A percentile compares a stretch with the other conserved stretches of the same genome.
Evolutionary conservation across 2,797 vertebrate species (phyloP).

Genomic region (Bryconaethiops microstoma): DNA sequence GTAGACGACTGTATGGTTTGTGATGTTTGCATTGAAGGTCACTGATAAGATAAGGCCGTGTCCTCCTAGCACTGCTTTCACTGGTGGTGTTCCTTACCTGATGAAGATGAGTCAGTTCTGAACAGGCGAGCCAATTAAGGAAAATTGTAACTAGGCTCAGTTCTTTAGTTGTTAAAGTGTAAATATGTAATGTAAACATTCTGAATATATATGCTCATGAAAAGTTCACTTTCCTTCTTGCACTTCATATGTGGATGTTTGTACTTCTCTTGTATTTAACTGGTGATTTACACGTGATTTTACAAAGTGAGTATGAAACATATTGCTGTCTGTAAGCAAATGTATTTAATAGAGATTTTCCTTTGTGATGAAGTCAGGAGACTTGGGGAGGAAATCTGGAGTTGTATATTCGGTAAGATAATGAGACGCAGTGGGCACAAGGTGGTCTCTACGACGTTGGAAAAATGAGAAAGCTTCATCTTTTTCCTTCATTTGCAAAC

Average conservation of each 20-base stretch:
- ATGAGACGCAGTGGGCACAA: neutral
- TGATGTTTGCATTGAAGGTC: neutral
- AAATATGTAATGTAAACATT: conserved; percentile 27
- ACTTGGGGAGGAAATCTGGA: conserved; percentile 10
- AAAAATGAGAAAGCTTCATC: conserved; percentile 37
- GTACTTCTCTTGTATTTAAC: conserved; percentile 61
- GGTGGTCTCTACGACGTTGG: conserved; percentile 17
- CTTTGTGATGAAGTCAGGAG: conserved; percentile 42
- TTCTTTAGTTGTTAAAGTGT: conserved; percentile 14
- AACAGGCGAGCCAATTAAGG: neutral
- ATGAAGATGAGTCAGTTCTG: neutral
- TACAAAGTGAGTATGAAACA: conserved; percentile 55
- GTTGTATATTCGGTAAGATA: conserved; percentile 50
- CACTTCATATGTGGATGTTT: conserved; percentile 63
- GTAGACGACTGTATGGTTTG: neutral
- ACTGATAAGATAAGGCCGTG: neutral
- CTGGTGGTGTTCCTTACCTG: neutral
- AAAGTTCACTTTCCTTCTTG: conserved; percentile 54
- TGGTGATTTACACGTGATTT: conserved; percentile 59
- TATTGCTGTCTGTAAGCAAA: conserved; percentile 58
- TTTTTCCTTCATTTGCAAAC: neutral
- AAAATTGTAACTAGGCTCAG: neutral
- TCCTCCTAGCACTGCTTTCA: neutral
- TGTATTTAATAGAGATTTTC: conserved; percentile 47
- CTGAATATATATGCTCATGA: conserved; percentile 55